Conservation (phyloP, 2,113 vertebrate species). For the Scalopus aquaticus region DNA sequence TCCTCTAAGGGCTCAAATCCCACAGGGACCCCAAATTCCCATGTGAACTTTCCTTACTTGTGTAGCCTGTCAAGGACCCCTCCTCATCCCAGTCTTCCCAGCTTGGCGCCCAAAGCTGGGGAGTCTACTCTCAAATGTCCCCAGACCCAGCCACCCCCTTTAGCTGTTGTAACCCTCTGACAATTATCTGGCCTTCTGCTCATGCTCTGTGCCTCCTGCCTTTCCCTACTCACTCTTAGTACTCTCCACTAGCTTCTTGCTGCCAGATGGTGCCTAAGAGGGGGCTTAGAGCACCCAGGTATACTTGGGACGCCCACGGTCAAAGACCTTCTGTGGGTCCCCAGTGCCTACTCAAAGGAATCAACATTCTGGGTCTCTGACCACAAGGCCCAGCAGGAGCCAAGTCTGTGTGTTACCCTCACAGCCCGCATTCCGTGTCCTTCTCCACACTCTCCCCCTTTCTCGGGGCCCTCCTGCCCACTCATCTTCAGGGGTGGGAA, state of each 20-base stretch:
- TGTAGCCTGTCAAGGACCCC: not conserved
- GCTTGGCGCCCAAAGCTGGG: not conserved
- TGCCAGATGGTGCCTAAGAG: not conserved
- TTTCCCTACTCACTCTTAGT: not conserved
- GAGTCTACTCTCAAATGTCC: not conserved
- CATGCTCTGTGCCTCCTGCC: too few species aligned
- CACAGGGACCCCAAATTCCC: not conserved
- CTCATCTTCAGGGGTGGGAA: not conserved
- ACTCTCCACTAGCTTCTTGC: not conserved
- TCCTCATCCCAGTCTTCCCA: not conserved
- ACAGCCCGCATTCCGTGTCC: rapidly evolving
- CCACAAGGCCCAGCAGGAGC: not conserved
- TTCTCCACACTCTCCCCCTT: not conserved
- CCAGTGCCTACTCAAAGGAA: not conserved
- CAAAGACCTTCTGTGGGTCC: not conserved
- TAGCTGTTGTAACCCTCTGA: not conserved
- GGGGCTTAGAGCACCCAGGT: not conserved
- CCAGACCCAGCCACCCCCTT: not conserved
- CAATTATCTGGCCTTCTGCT: not conserved
- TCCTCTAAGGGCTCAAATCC: not conserved
- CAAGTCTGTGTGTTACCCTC: not conserved
- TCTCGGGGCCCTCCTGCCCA: not conserved
- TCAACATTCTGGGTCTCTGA: not conserved
- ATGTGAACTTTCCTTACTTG: too few species aligned
- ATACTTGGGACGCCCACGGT: not conserved